These are phyloP conservation scores for Anthopleura xanthogrammica DNA, from an alignment of 92 coral and sea anemone species.

Conservation along the genomic window DNA sequence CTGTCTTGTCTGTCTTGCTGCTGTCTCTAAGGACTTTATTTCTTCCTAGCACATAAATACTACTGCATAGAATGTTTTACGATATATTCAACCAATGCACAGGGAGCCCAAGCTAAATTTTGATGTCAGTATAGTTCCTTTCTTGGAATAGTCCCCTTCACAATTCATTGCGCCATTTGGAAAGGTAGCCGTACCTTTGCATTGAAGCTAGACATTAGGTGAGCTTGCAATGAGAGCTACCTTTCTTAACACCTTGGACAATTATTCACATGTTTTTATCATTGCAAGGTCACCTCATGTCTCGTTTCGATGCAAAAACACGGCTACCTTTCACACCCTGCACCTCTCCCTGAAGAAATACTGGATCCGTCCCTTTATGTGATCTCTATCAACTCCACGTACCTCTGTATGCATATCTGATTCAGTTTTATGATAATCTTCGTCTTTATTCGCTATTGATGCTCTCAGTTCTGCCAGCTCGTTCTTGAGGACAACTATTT, in stretches of 20 bases:
- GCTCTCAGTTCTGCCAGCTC: slow-evolving; percentile 83
- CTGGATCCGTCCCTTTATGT: too few relatives aligned
- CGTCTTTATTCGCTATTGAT: slow-evolving; percentile 75
- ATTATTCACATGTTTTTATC: too few relatives aligned
- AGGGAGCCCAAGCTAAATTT: too few relatives aligned
- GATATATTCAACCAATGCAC: too few relatives aligned
- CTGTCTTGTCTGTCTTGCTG: slow-evolving; percentile 2
- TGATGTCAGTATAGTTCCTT: too few relatives aligned
- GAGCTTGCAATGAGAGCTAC: background rate
- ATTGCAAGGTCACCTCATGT: too few relatives aligned
- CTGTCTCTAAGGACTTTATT: background rate
- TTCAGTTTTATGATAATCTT: slow-evolving; percentile 85
- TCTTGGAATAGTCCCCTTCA: too few relatives aligned
- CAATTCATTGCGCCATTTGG: too few relatives aligned
- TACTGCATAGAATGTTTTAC: background rate
- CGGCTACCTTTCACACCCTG: background rate
- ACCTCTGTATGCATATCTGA: slow-evolving; percentile 92
- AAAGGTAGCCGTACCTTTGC: too few relatives aligned
- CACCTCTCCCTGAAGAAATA: too few relatives aligned
- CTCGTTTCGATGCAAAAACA: too few relatives aligned
- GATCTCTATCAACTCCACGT: background rate
- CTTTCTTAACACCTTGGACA: background rate
- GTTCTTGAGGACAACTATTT: slow-evolving; percentile 70
- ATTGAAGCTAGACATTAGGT: too few relatives aligned
- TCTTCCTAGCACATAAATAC: background rate